Base-by-base conservation (phyloP, 2,888 invertebrate species). In the Abscondita cerata region DNA sequence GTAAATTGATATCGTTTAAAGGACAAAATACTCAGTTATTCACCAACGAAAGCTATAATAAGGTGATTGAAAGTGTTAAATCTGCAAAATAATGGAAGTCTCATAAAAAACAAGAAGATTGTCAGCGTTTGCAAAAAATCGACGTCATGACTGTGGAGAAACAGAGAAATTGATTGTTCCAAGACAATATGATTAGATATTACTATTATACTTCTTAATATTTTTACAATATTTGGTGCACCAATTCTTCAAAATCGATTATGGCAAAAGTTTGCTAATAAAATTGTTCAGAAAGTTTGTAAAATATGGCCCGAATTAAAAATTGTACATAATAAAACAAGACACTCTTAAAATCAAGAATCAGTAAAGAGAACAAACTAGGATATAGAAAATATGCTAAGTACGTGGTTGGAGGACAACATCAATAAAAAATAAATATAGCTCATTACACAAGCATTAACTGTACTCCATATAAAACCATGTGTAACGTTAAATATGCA, bases 391-490 rank as follows among this genome's bases (percentile, higher is more conserved):
- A 76, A 75, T 36, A 76, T 77, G 72, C 20, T 78, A 6, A 48
- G 52, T 6, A 52, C 48, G 11, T 65, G 65, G 63, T 48, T 65
- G 59, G 25, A 52, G 46, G 52, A 51, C 38, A 34, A 57, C 20
- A 52, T 57, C 20, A 63, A 33, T 2, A 31, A 15, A 44, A 46
- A 65, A 19, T 65, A 63, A 81, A 81, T 65, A 66, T 69, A 66
- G 74, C 75, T 15, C 65, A 70, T 66, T 77, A 79, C 65, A 16
- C 67, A 47, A 77, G 74, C 33, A 80, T 80, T 46, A 73, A 71
- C 31, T 67, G 69, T 57, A 71, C 67, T 52, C 76, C 76, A 33
- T 77, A 76, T 67, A 70, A 77, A 71, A 77, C 77, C 4, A 72
- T 77, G 72, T 77, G n/a, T n/a, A n/a, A n/a, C n/a, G n/a, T n/a